phyloP scores from a whole-genome alignment of 2,113 vertebrate species.

The Hylia prasina region DNA sequence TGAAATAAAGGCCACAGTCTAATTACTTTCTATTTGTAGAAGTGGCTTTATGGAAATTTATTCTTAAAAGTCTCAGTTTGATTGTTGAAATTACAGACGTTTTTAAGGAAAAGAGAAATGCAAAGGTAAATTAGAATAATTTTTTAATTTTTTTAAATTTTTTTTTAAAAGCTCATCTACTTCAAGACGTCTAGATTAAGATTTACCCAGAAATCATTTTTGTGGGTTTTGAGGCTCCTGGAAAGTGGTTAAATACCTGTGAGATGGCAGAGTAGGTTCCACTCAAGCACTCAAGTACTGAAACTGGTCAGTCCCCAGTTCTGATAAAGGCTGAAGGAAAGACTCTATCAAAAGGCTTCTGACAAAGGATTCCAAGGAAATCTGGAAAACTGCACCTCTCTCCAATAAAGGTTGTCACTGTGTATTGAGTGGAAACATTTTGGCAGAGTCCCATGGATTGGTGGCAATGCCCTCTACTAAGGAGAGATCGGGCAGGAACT shows the following conservation, averaged over 20 bases:
- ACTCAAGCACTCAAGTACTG: not conserved
- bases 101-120: not conserved
- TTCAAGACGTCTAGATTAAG: not conserved
- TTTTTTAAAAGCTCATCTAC: not conserved
- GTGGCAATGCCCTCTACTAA: accelerated
- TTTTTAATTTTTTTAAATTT: no score
- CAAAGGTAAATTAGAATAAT: not conserved
- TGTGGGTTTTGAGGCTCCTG: not conserved
- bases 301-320: not conserved
- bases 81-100: not conserved
- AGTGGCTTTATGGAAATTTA: not conserved
- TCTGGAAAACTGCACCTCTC: not conserved
- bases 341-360: no score
- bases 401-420: not conserved
- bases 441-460: not conserved
- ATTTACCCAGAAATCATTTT: not conserved
- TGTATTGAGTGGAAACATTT: not conserved
- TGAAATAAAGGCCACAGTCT: not conserved
- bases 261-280: not conserved
- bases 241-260: not conserved
- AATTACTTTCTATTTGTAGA: not conserved
- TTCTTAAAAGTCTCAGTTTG: not conserved
- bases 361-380: not conserved
- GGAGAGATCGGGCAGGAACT: not conserved
- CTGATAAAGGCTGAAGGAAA: not conserved